Percentiles rank a stretch among this genome's conserved stretches.
Evolutionary conservation across 2,888 invertebrate genomes (phyloP).

Genomic region (Andrena hattorfiana): DNA sequence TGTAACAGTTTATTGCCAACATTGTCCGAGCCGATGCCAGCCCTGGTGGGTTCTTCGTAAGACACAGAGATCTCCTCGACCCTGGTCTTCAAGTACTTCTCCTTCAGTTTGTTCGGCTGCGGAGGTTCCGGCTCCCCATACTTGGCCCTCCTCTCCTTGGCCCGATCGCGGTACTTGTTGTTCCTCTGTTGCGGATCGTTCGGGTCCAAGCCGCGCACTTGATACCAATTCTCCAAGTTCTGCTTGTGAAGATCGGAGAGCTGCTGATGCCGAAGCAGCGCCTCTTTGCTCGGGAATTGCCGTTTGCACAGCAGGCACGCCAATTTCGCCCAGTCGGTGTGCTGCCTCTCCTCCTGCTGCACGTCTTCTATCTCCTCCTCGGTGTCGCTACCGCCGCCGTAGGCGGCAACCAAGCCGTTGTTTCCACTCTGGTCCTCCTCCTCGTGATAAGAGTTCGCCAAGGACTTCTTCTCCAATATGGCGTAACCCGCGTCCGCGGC

Average conservation of each 20-base stretch:
- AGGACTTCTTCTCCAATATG: slow-evolving; percentile 92
- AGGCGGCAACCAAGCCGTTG: slow-evolving; percentile 90
- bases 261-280: slow-evolving; percentile 95
- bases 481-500: slow-evolving; percentile 97
- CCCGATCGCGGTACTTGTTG: slow-evolving; percentile 94
- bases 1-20: slow-evolving; percentile 98
- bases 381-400: slow-evolving; percentile 91
- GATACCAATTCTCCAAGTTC: slow-evolving; percentile 89
- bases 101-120: slow-evolving; percentile 90
- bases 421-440: slow-evolving; percentile 81
- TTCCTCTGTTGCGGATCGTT: slow-evolving; percentile 85
- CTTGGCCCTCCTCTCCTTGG: slow-evolving; percentile 97
- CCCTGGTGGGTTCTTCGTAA: slow-evolving; percentile 87
- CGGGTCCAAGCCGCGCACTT: slow-evolving; percentile 84
- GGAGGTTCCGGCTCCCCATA: slow-evolving; percentile 95
- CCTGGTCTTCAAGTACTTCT: slow-evolving; percentile 89
- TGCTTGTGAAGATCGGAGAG: slow-evolving; percentile 98
- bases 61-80: slow-evolving; percentile 84
- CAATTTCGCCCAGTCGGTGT: slow-evolving; percentile 94
- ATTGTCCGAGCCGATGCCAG: slow-evolving; percentile 93
- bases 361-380: slow-evolving; percentile 90
- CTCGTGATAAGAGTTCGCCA: slow-evolving; percentile 78
- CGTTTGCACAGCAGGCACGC: slow-evolving; percentile 98
- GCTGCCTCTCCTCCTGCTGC: slow-evolving; percentile 85
- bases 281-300: slow-evolving; percentile 96